Evolutionary conservation across 1,140 invertebrate genomes (phyloP).

Genomic region (silkworm (Bombyx mori)): ASM3026992v2 NC_085112.1:10967001-10967500

Average conservation of each 20-base stretch:
- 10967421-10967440: neutral
- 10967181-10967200: too few species aligned
- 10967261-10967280: conserved; percentile 83
- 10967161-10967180: neutral
- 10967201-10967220: conserved; percentile 1
- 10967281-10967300: conserved; percentile 80
- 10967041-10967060: too few species aligned
- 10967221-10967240: conserved; percentile 61
- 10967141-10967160: neutral
- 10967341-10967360: conserved; percentile 77
- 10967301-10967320: conserved; percentile 81
- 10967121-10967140: too few species aligned
- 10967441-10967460: too few species aligned
- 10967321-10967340: conserved; percentile 79
- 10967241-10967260: conserved; percentile 87
- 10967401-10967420: neutral
- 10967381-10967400: conserved; percentile 43
- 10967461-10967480: too few species aligned
- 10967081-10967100: too few species aligned
- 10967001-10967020: too few species aligned
- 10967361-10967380: conserved; percentile 72
- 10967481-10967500: too few species aligned
- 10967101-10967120: too few species aligned
- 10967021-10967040: too few species aligned
- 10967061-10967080: too few species aligned